Conservation (phyloP, 2,888 invertebrate species). For the Sarcophaga caerulescens region DNA sequence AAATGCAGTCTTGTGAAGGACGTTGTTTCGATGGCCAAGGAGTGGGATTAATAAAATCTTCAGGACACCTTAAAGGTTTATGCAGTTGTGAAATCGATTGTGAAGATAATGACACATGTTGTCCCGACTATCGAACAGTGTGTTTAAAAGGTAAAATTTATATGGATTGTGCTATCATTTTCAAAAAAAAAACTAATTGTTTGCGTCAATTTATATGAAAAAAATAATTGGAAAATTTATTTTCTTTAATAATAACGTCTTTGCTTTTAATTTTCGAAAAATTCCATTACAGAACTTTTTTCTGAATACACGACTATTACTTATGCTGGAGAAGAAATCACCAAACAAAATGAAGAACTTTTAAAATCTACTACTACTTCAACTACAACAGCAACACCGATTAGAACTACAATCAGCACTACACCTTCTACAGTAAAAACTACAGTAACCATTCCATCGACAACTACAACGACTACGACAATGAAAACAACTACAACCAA, state of each 20-base stretch:
- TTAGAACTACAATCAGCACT: constrained; percentile 7
- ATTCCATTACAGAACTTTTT: constrained; percentile 27
- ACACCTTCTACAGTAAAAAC: constrained; percentile 41
- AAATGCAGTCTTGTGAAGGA: constrained; percentile 82
- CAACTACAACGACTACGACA: constrained; percentile 16
- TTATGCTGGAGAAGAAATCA: neutral
- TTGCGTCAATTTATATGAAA: no score
- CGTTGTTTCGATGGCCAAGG: constrained; percentile 80
- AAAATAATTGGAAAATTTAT: no score
- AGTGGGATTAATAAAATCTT: constrained; percentile 48
- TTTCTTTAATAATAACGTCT: no score
- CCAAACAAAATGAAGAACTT: neutral
- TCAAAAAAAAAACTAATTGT: no score
- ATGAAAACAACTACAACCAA: constrained; percentile 21
- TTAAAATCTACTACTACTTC: neutral
- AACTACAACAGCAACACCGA: constrained; percentile 33
- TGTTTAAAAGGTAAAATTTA: constrained; percentile 80
- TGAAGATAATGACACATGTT: constrained; percentile 83
- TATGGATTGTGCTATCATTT: neutral
- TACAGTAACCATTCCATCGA: constrained; percentile 17
- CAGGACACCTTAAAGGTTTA: constrained; percentile 71
- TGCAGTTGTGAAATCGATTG: constrained; percentile 86
- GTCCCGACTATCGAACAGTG: constrained; percentile 85
- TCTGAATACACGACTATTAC: constrained; percentile 7
- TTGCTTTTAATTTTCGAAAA: no score